phyloP scores from a whole-genome alignment of 2,113 vertebrate genomes.

The Martes martes region DNA sequence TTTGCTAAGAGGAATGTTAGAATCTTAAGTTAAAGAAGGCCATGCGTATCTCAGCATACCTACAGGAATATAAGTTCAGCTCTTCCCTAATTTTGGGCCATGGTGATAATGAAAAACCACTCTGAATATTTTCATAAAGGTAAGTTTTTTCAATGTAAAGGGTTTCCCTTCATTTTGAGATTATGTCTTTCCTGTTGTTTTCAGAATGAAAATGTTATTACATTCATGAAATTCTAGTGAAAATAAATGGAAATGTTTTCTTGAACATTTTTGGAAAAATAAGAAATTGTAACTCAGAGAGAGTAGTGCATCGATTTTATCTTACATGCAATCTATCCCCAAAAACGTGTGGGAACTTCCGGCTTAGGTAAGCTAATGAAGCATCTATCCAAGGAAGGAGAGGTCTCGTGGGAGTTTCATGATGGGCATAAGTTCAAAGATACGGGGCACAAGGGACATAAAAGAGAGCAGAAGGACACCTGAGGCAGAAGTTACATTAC shows the following conservation, averaged over 20 bases:
- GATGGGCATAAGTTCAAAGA: background rate
- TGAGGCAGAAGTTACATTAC: background rate
- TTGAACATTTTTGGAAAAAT: background rate
- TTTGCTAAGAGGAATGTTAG: background rate
- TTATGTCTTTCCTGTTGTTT: background rate
- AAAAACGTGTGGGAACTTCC: background rate
- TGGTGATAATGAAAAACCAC: background rate
- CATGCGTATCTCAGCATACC: background rate
- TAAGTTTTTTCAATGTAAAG: background rate
- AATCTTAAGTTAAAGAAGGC: background rate
- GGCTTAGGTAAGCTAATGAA: background rate
- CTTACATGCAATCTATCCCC: background rate
- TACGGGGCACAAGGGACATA: background rate
- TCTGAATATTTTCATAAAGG: background rate
- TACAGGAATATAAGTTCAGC: background rate
- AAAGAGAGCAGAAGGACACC: background rate
- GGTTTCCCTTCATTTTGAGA: background rate
- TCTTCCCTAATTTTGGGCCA: background rate
- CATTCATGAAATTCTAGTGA: background rate
- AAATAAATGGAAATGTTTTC: background rate
- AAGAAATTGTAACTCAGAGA: background rate
- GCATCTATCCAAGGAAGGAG: background rate
- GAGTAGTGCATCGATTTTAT: background rate
- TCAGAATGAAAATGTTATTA: background rate
- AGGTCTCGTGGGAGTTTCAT: background rate